phyloP scores from a whole-genome alignment of 2,113 vertebrate genomes.

The Forbesichthys agassizii region DNA sequence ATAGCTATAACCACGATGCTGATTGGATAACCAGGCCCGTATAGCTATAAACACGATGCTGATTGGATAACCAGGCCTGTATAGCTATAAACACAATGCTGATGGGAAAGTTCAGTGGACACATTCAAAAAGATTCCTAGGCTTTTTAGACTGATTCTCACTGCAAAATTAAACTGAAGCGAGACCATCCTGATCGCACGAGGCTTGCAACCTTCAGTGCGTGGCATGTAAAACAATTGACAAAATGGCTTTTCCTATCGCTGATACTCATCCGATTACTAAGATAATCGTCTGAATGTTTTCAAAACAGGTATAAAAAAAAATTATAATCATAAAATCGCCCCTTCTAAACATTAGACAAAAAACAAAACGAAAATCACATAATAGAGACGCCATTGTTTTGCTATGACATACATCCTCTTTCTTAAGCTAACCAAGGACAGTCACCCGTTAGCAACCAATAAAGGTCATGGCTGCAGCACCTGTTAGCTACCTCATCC shows the following conservation, averaged over 20 bases:
- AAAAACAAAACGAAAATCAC: conserved; percentile 19
- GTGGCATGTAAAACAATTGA: conserved; percentile 33
- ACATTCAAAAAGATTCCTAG: too few relatives aligned
- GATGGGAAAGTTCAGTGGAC: too few relatives aligned
- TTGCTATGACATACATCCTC: conserved; percentile 62
- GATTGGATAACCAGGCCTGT: too few relatives aligned
- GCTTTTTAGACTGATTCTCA: too few relatives aligned
- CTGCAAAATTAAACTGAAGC: too few relatives aligned
- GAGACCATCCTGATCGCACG: too few relatives aligned
- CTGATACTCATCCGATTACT: conserved; percentile 62
- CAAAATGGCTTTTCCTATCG: conserved; percentile 57
- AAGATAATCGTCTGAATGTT: conserved; percentile 47
- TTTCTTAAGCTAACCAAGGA: conserved; percentile 67
- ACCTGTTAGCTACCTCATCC: conserved; percentile 79
- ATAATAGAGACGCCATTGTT: conserved; percentile 61
- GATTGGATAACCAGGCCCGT: too few relatives aligned
- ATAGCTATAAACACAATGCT: too few relatives aligned
- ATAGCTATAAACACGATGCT: too few relatives aligned
- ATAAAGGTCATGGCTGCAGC: conserved; percentile 68
- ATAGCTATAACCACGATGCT: too few relatives aligned
- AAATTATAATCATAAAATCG: neutral
- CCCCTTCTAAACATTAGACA: neutral
- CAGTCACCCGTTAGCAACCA: conserved; percentile 74
- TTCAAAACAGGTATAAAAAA: conserved; percentile 71
- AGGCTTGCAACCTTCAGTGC: too few relatives aligned